phyloP scores from a whole-genome alignment of 2,797 vertebrate species.

The Lepilemur ruficaudatus region DNA sequence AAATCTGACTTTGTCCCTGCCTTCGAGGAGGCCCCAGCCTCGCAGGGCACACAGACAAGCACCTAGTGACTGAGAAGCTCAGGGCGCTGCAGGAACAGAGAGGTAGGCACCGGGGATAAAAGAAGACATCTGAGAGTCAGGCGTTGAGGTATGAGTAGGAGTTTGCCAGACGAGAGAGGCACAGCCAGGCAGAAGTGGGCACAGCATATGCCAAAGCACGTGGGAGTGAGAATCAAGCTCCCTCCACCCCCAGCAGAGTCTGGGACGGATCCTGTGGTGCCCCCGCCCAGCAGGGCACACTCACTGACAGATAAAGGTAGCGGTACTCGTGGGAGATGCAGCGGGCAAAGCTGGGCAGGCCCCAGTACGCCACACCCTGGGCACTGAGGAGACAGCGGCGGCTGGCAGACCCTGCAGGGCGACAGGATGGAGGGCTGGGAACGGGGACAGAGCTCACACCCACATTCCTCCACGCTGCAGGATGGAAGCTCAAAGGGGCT shows the following conservation, averaged over 20 bases:
- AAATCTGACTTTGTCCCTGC: background rate
- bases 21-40: background rate
- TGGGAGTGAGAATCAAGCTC: background rate
- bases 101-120: background rate
- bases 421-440: background rate
- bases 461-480: background rate
- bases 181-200: background rate
- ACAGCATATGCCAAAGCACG: background rate
- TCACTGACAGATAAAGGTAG: conserved; percentile 98
- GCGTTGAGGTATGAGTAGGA: background rate
- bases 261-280: background rate
- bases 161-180: background rate
- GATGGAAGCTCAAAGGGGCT: background rate
- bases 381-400: conserved; percentile 98
- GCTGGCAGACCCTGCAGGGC: conserved; percentile 93
- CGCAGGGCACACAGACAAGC: background rate
- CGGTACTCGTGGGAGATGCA: conserved; percentile 97
- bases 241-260: background rate
- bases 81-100: background rate
- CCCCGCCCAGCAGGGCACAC: conserved; percentile 76
- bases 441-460: background rate
- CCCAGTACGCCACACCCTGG: conserved; percentile 98
- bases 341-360: conserved; percentile 98
- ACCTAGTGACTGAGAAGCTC: background rate
- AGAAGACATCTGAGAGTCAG: background rate